phyloP scores from a whole-genome alignment of 2,113 vertebrate species.

The Dicaeum eximium region DNA sequence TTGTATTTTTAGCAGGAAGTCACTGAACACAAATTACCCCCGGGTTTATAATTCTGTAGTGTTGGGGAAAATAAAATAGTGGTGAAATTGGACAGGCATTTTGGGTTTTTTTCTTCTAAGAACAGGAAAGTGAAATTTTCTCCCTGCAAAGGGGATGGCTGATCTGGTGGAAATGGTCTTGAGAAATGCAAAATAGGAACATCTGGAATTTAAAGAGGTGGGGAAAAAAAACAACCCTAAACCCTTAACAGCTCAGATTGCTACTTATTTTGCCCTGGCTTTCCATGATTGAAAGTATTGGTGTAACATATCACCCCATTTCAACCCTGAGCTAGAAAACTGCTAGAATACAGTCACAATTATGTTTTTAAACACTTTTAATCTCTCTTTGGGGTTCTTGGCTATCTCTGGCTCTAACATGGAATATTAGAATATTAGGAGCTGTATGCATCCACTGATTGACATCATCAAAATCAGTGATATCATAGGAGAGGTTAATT shows the following conservation, averaged over 20 bases:
- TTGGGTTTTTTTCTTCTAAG: not conserved
- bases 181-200: not conserved
- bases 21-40: not conserved
- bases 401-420: not conserved
- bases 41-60: not conserved
- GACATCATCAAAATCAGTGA: not conserved
- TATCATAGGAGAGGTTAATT: not conserved
- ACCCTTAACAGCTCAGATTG: not conserved
- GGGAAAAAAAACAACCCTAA: accelerated
- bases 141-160: not conserved
- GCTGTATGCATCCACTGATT: not conserved
- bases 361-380: not conserved
- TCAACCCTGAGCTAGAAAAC: not conserved
- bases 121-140: not conserved
- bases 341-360: not conserved
- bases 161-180: not conserved
- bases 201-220: not conserved
- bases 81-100: not conserved
- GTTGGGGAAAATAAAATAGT: not conserved
- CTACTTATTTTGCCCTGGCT: not conserved
- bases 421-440: not conserved
- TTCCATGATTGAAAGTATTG: not conserved
- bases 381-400: not conserved
- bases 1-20: not conserved
- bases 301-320: not conserved